phyloP scores from a whole-genome alignment of 2,797 vertebrate genomes.

The Picus viridis region DNA sequence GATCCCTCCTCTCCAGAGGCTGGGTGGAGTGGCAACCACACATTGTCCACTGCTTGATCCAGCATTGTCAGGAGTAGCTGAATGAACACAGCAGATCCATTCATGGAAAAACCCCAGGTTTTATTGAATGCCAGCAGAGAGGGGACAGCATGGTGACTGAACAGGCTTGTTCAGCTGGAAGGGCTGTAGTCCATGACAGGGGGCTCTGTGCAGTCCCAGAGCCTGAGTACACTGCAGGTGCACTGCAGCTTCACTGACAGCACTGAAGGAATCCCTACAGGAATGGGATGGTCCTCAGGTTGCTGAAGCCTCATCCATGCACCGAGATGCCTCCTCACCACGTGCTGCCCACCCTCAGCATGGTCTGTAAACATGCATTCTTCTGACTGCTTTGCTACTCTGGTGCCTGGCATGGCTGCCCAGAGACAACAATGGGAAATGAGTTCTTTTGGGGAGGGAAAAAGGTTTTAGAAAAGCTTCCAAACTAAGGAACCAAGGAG shows the following conservation, averaged over 20 bases:
- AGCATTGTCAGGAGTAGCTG: background rate
- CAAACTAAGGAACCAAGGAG: background rate
- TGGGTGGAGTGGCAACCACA: background rate
- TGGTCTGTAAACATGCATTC: constrained; percentile 43
- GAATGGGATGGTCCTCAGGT: background rate
- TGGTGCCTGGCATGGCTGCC: constrained; percentile 11
- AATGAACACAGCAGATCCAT: background rate
- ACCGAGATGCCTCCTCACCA: background rate
- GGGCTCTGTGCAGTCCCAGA: background rate
- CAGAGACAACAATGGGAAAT: constrained; percentile 21
- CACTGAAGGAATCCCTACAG: background rate
- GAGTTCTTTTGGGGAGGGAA: background rate
- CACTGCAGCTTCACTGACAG: background rate
- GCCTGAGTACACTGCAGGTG: constrained; percentile 6
- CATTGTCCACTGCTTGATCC: background rate
- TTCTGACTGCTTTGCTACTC: constrained; percentile 51
- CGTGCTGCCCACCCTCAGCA: background rate
- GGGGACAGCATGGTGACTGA: constrained; percentile 27
- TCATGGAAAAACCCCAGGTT: constrained; percentile 30
- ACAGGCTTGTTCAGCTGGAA: background rate
- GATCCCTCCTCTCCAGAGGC: background rate
- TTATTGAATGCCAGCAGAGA: constrained; percentile 68
- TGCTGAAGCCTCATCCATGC: background rate
- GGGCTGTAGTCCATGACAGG: constrained; percentile 22
- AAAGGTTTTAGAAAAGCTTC: background rate